Percentiles rank a stretch among this genome's conserved stretches.
Evolutionary conservation across 1,140 invertebrate species (phyloP).

Genomic region (Dendroctonus valens): DNA sequence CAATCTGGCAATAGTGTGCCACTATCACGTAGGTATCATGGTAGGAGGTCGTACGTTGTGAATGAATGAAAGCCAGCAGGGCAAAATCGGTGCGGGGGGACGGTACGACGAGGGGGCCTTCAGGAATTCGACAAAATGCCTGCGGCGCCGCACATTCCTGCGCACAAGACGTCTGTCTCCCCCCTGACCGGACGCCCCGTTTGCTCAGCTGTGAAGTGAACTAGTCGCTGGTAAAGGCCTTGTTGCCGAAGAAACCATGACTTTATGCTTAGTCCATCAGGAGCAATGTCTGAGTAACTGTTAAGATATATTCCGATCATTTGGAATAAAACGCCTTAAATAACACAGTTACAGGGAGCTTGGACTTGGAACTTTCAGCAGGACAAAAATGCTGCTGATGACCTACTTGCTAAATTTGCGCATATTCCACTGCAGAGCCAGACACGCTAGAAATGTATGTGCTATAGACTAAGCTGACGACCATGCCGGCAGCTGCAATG

Average conservation of each 20-base stretch:
- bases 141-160: slow-evolving; percentile 62
- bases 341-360: no score
- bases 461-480: no score
- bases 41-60: slow-evolving; percentile 47
- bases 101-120: slow-evolving; percentile 49
- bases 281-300: neutral
- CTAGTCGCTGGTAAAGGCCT: slow-evolving; percentile 2
- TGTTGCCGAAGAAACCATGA: slow-evolving; percentile 1
- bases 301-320: neutral
- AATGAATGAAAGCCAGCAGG: slow-evolving; percentile 45
- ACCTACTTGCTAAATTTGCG: no score
- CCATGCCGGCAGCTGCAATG: no score
- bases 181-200: slow-evolving; percentile 37
- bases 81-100: slow-evolving; percentile 36
- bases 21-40: slow-evolving; percentile 46
- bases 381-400: no score
- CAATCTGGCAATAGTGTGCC: slow-evolving; percentile 29
- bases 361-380: no score
- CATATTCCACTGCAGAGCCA: no score
- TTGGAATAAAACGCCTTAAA: no score
- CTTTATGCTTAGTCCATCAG: neutral
- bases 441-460: no score
- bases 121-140: slow-evolving; percentile 58
- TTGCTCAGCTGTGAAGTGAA: slow-evolving; percentile 10
- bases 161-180: slow-evolving; percentile 49